A percentile compares a stretch with the other conserved stretches of the same genome.
These are phyloP conservation scores for Camponotus vicinus DNA, from an alignment of 1,140 invertebrate genomes.

Conservation along the genomic window DNA sequence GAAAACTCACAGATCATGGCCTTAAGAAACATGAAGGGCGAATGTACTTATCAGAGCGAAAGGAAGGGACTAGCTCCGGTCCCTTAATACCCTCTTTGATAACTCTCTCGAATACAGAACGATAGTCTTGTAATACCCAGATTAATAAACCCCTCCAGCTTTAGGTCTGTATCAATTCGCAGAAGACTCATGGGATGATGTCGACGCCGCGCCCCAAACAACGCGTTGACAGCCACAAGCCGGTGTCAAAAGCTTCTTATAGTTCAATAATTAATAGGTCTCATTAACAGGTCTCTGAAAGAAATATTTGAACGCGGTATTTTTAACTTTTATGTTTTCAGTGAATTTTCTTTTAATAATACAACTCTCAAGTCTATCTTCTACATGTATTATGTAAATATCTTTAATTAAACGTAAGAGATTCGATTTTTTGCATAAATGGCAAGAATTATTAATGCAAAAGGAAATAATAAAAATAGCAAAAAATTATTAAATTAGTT, in stretches of 20 bases:
- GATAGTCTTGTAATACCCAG: constrained; percentile 79
- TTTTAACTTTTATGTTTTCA: background rate
- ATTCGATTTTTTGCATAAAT: constrained; percentile 1
- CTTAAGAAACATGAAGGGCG: constrained; percentile 53
- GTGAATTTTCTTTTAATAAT: constrained; percentile 6
- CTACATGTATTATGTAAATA: background rate
- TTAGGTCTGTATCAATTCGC: constrained; percentile 80
- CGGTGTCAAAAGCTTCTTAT: constrained; percentile 29
- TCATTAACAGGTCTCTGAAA: background rate
- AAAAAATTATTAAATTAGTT: constrained; percentile 1
- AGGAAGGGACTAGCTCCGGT: constrained; percentile 34
- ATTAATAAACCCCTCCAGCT: constrained; percentile 81
- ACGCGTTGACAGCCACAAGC: constrained; percentile 32
- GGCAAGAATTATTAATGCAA: background rate
- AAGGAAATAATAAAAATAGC: background rate
- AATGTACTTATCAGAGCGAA: constrained; percentile 25
- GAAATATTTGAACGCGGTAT: background rate
- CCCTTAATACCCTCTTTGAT: constrained; percentile 69
- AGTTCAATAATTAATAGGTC: constrained; percentile 3
- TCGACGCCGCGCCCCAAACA: constrained; percentile 11
- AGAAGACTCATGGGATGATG: constrained; percentile 73
- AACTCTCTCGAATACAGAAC: constrained; percentile 51
- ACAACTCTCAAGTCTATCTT: background rate
- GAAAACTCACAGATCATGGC: constrained; percentile 25
- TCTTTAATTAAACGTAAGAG: background rate